phyloP scores from a whole-genome alignment of 2,888 invertebrate genomes.

The Congeria kusceri region DNA sequence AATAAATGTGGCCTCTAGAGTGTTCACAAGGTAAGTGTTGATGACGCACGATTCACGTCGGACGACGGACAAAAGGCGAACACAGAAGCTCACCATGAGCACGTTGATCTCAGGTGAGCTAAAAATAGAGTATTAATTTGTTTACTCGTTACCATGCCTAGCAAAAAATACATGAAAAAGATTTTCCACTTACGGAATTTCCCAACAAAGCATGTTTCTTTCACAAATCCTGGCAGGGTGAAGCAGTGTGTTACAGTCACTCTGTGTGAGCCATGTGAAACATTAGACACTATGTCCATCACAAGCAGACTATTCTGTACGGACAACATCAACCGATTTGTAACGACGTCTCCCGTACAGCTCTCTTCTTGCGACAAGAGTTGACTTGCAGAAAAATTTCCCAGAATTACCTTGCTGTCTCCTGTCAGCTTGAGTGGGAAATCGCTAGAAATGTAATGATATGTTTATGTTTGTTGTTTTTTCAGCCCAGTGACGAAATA shows the following conservation, averaged over 20 bases:
- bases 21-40: no score
- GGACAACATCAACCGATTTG: not conserved
- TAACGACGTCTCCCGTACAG: not conserved
- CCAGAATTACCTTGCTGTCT: constrained; percentile 11
- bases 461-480: no score
- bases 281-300: not conserved
- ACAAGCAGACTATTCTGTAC: not conserved
- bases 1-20: no score
- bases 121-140: no score
- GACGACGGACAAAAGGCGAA: no score
- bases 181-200: constrained; percentile 7
- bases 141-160: no score
- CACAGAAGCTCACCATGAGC: no score
- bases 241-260: constrained; percentile 1
- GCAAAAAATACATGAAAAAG: no score
- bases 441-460: no score
- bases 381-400: not conserved
- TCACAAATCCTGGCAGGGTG: constrained; percentile 18
- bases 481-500: no score
- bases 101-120: no score
- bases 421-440: not conserved
- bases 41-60: no score
- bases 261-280: not conserved
- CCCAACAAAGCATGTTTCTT: constrained; percentile 26
- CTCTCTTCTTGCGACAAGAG: not conserved